phyloP scores from a whole-genome alignment of 2,113 vertebrate species.

The Bufo bufo region DNA sequence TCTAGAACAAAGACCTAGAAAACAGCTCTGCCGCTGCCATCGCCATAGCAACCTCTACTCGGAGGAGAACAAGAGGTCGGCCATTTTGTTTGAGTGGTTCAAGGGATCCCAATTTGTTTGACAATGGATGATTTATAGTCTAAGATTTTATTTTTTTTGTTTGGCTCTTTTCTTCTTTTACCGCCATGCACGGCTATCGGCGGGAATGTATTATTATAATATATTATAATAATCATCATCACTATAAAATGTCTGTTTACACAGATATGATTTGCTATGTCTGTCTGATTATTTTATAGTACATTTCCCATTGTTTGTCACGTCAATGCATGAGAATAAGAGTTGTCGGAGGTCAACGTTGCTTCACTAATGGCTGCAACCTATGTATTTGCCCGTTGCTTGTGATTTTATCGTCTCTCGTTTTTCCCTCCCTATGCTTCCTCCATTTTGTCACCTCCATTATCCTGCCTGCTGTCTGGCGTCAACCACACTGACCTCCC shows the following conservation, averaged over 20 bases:
- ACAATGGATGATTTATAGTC: slow-evolving; percentile 11
- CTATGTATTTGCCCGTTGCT: slow-evolving; percentile 17
- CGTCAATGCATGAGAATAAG: background rate
- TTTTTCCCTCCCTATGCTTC: slow-evolving; percentile 54
- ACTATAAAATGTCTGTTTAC: background rate
- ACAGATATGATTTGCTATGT: background rate
- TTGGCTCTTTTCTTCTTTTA: background rate
- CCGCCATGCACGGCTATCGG: too few species aligned
- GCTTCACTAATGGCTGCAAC: slow-evolving; percentile 11
- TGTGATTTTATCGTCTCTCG: slow-evolving; percentile 52
- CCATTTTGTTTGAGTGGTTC: slow-evolving; percentile 48
- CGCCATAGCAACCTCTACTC: slow-evolving; percentile 36
- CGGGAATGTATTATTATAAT: background rate
- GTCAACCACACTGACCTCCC: slow-evolving; percentile 47
- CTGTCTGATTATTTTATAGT: background rate
- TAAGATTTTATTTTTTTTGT: background rate
- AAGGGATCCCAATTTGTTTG: slow-evolving; percentile 17
- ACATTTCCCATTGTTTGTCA: background rate
- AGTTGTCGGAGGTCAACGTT: background rate
- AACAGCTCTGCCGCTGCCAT: slow-evolving; percentile 10
- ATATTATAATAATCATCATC: background rate
- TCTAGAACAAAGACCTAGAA: slow-evolving; percentile 40
- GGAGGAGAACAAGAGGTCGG: slow-evolving; percentile 9
- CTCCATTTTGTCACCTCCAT: slow-evolving; percentile 37
- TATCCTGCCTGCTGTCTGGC: slow-evolving; percentile 39